Evolutionary conservation across 2,113 vertebrate species (phyloP).

Genomic region (Amblyornis subalaris): DNA sequence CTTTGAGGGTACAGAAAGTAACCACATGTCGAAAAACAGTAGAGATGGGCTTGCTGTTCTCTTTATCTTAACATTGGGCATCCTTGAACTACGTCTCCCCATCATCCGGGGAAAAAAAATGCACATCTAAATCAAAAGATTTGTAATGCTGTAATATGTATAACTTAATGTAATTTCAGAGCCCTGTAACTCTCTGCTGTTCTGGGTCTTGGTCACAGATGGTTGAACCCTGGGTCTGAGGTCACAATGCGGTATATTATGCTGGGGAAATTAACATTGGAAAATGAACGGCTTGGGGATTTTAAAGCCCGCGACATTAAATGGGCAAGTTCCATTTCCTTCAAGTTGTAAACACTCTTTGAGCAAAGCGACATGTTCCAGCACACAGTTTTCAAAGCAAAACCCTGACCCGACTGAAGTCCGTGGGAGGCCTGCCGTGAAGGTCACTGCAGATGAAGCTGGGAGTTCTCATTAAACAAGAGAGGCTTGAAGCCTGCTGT

Average conservation of each 20-base stretch:
- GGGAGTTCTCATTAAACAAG: neutral
- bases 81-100: neutral
- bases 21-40: neutral
- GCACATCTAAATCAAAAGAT: neutral
- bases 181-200: neutral
- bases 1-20: neutral
- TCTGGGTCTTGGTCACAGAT: neutral
- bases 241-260: neutral
- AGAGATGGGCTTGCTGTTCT: neutral
- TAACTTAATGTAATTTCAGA: neutral
- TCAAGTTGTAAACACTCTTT: neutral
- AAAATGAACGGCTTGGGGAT: neutral
- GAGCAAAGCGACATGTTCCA: neutral
- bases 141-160: neutral
- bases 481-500: neutral
- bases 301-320: neutral
- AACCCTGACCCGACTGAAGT: neutral
- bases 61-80: neutral
- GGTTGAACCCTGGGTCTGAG: neutral
- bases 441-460: neutral
- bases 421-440: neutral
- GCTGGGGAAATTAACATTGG: neutral
- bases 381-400: neutral
- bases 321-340: neutral
- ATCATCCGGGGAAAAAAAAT: neutral